phyloP scores from a whole-genome alignment of 1,140 invertebrate genomes.

The Sminthurides bifidus region DNA sequence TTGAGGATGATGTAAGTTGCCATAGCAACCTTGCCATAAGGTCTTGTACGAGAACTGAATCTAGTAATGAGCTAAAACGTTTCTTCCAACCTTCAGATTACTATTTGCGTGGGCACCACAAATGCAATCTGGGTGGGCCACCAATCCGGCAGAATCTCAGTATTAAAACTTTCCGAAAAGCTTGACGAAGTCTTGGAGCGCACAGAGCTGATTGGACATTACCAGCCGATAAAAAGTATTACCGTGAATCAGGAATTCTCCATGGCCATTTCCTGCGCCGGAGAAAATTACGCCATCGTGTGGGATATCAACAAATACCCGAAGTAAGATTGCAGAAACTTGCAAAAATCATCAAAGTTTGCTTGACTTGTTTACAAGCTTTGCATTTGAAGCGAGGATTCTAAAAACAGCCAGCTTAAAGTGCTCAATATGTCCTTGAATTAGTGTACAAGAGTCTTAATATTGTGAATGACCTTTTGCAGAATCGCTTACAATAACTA shows the following conservation, averaged over 20 bases:
- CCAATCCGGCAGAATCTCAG: slow-evolving; percentile 27
- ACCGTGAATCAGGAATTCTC: slow-evolving; percentile 28
- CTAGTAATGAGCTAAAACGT: neutral
- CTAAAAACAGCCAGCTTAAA: neutral
- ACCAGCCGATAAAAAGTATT: slow-evolving; percentile 24
- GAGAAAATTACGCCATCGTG: slow-evolving; percentile 27
- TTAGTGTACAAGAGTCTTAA: neutral
- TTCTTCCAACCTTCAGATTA: slow-evolving; percentile 17
- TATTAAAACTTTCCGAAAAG: slow-evolving; percentile 22
- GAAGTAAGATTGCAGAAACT: slow-evolving; percentile 3
- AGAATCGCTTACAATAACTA: slow-evolving; percentile 21
- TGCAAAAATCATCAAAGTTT: neutral
- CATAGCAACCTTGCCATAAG: too few relatives aligned
- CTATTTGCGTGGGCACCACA: slow-evolving; percentile 16
- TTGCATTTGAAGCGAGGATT: neutral
- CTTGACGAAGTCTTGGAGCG: slow-evolving; percentile 22
- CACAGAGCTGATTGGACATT: slow-evolving; percentile 25
- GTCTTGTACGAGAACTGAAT: too few relatives aligned
- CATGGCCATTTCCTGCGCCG: slow-evolving; percentile 28
- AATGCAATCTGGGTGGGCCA: slow-evolving; percentile 28
- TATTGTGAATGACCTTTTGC: neutral
- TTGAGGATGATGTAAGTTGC: slow-evolving; percentile 28
- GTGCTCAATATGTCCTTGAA: neutral
- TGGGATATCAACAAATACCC: slow-evolving; percentile 30
- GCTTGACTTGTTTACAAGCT: neutral